phyloP scores from a whole-genome alignment of 2,113 vertebrate species.

The Calcarius ornatus region DNA sequence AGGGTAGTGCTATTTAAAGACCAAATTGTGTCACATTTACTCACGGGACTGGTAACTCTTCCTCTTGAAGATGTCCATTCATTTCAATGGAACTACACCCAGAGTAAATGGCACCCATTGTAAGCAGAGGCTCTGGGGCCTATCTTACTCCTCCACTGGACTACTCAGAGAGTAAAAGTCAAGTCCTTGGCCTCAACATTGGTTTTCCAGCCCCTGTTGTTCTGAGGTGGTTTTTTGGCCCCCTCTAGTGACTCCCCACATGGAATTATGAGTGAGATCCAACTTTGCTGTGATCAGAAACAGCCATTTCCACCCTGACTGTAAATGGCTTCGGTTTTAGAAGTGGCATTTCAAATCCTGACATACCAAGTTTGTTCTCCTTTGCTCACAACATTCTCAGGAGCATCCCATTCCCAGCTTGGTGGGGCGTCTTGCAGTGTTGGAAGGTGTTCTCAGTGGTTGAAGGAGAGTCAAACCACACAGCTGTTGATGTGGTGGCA shows the following conservation, averaged over 20 bases:
- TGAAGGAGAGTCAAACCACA: neutral
- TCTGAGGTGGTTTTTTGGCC: conserved; percentile 16
- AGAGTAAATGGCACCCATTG: neutral
- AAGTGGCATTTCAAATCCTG: neutral
- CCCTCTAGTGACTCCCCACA: conserved; percentile 28
- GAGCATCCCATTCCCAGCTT: neutral
- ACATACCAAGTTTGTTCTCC: rapidly evolving
- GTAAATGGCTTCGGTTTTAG: neutral
- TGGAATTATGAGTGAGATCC: neutral
- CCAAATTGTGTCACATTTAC: conserved; percentile 37
- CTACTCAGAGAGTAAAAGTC: neutral
- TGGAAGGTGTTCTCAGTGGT: neutral
- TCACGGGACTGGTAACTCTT: neutral
- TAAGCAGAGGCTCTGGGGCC: neutral
- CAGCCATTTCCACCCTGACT: neutral
- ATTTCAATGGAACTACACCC: neutral
- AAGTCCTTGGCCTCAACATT: neutral
- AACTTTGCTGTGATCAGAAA: neutral
- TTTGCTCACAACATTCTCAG: neutral
- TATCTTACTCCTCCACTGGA: neutral
- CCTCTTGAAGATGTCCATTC: conserved; percentile 16
- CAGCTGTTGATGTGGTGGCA: neutral
- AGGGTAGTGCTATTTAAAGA: conserved; percentile 49
- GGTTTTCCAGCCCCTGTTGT: neutral
- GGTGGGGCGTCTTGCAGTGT: neutral